Evolutionary conservation across 2,797 vertebrate species (phyloP).

Genomic region (Tarsius wallacei): DNA sequence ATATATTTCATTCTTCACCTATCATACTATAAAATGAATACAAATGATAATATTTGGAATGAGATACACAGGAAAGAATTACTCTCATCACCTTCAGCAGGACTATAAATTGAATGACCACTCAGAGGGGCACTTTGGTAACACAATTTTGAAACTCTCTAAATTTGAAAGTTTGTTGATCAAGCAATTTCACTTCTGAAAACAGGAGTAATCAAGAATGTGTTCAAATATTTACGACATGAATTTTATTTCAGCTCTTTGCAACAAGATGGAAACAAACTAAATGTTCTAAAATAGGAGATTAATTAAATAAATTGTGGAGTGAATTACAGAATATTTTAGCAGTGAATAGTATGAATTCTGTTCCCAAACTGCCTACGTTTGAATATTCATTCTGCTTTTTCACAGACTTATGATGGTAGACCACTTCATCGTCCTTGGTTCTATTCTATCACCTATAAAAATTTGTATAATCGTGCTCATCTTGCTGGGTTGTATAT

Average conservation of each 20-base stretch:
- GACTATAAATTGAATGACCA: background rate
- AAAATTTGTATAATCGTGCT: slow-evolving; percentile 14
- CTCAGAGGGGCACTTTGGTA: slow-evolving; percentile 16
- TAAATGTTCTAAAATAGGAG: slow-evolving; percentile 49
- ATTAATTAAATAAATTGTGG: slow-evolving; percentile 23
- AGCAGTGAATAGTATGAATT: background rate
- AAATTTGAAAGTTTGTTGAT: slow-evolving; percentile 45
- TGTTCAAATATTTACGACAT: background rate
- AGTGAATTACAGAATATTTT: background rate
- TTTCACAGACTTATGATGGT: background rate
- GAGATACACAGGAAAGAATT: background rate
- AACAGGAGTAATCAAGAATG: slow-evolving; percentile 60
- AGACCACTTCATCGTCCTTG: background rate
- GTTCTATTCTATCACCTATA: background rate
- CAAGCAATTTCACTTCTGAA: slow-evolving; percentile 21
- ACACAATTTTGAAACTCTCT: background rate
- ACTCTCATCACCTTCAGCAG: background rate
- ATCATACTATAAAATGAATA: background rate
- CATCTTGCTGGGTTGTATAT: slow-evolving; percentile 61
- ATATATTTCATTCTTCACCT: slow-evolving; percentile 43
- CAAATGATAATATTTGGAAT: slow-evolving; percentile 28
- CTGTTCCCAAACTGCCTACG: background rate
- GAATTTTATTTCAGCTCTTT: slow-evolving; percentile 63
- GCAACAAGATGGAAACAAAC: slow-evolving; percentile 55
- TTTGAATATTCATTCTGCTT: background rate